Evolutionary conservation across 2,888 invertebrate genomes (phyloP).

Genomic region (Amblyteles armatorius): DNA sequence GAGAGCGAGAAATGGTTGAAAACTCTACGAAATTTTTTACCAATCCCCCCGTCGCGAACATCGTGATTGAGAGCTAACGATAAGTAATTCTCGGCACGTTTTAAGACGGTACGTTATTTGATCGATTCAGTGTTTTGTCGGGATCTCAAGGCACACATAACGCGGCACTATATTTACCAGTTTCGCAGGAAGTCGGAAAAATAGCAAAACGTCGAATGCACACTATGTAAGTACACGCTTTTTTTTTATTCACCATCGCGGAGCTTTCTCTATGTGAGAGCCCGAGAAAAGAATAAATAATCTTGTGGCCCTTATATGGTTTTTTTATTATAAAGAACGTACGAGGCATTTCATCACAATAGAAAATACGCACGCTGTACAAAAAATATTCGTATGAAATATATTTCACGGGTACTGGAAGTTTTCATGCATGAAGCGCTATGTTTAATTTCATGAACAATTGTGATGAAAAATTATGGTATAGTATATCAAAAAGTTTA

Average conservation of each 20-base stretch:
- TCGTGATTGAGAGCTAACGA: constrained; percentile 53
- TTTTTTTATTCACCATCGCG: neutral
- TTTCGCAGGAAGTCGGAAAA: neutral
- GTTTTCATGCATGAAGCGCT: too few relatives aligned
- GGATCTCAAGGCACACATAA: neutral
- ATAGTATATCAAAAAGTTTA: too few relatives aligned
- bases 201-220: neutral
- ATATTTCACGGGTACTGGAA: too few relatives aligned
- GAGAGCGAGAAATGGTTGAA: constrained; percentile 23
- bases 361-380: too few relatives aligned
- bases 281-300: too few relatives aligned
- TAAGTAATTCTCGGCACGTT: constrained; percentile 42
- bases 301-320: too few relatives aligned
- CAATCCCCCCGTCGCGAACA: constrained; percentile 19
- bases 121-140: constrained; percentile 35
- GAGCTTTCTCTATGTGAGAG: neutral
- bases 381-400: too few relatives aligned
- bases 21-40: constrained; percentile 46
- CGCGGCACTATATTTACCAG: neutral
- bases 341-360: too few relatives aligned
- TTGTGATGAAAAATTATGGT: too few relatives aligned
- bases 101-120: constrained; percentile 30
- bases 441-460: too few relatives aligned
- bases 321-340: too few relatives aligned
- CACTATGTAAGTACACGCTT: neutral